A percentile compares a stretch with the other conserved stretches of the same genome.
Conservation (phyloP, 2,113 vertebrate genomes). For the Sapajus apella region DNA sequence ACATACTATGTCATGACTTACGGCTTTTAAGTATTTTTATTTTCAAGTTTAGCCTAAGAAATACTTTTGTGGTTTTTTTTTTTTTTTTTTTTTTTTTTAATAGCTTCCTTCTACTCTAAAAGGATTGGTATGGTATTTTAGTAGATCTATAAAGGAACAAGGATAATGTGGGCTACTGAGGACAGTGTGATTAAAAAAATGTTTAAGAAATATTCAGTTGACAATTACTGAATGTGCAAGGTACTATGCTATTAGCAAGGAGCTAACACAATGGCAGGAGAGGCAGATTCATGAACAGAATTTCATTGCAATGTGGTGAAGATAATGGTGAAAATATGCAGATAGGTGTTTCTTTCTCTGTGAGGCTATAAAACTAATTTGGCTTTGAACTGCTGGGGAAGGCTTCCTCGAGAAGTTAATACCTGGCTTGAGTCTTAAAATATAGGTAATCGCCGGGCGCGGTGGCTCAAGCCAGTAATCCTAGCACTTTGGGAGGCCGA, state of each 20-base stretch:
- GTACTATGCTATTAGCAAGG: not conserved
- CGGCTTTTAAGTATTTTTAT: not conserved
- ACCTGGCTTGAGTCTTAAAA: not conserved
- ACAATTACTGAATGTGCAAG: not conserved
- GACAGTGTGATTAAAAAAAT: not conserved
- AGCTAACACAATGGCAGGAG: not conserved
- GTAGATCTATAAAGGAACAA: not conserved
- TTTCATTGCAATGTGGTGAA: not conserved
- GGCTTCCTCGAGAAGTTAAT: not conserved
- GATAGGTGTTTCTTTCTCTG: not conserved
- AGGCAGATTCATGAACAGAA: not conserved
- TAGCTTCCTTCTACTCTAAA: not conserved
- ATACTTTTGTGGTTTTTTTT: not conserved
- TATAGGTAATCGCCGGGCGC: not conserved
- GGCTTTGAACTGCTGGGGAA: not conserved
- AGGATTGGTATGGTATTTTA: slow-evolving; percentile 44
- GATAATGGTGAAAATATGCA: not conserved
- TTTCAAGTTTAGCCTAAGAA: slow-evolving; percentile 36
- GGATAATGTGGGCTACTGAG: not conserved
- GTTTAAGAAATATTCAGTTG: slow-evolving; percentile 1
- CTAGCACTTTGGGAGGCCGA: no score
- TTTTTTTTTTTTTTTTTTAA: not conserved
- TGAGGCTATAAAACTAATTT: slow-evolving; percentile 16
- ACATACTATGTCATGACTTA: not conserved
- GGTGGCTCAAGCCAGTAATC: no score